Conservation (phyloP, 2,797 vertebrate species). For the Aselliscus stoliczkanus region DNA sequence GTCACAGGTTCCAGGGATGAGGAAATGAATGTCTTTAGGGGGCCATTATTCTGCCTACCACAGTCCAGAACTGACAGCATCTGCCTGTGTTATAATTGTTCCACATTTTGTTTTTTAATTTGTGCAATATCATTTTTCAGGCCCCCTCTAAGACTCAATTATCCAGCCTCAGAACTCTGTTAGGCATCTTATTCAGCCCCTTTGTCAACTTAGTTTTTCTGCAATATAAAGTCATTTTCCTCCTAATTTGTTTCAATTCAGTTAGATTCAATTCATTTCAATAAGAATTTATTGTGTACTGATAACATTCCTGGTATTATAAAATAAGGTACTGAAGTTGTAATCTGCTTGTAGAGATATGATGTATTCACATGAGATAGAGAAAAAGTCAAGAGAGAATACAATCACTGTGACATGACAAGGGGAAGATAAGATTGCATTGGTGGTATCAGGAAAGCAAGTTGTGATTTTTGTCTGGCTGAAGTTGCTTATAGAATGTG, state of each 20-base stretch:
- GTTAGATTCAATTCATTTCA: conserved; percentile 38
- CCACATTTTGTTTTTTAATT: neutral
- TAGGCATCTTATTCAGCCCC: neutral
- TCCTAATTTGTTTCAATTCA: conserved; percentile 12
- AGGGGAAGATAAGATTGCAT: neutral
- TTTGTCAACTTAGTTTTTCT: neutral
- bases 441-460: neutral
- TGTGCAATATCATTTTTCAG: neutral
- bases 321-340: neutral
- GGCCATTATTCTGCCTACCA: neutral
- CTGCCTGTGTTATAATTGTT: neutral
- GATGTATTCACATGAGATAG: neutral
- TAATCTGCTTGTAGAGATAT: conserved; percentile 26
- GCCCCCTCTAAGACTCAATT: neutral
- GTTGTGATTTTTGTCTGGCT: neutral
- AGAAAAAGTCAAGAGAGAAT: neutral
- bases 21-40: neutral
- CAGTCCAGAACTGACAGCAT: neutral
- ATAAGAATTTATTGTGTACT: neutral
- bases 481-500: neutral
- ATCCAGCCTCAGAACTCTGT: neutral
- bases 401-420: neutral
- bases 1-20: neutral
- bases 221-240: neutral
- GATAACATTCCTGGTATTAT: conserved; percentile 12